A percentile compares a stretch with the other conserved stretches of the same genome.
These are phyloP conservation scores for Caenorhabditis panamensis DNA, from an alignment of 2,888 invertebrate genomes.

Conservation along the genomic window DNA sequence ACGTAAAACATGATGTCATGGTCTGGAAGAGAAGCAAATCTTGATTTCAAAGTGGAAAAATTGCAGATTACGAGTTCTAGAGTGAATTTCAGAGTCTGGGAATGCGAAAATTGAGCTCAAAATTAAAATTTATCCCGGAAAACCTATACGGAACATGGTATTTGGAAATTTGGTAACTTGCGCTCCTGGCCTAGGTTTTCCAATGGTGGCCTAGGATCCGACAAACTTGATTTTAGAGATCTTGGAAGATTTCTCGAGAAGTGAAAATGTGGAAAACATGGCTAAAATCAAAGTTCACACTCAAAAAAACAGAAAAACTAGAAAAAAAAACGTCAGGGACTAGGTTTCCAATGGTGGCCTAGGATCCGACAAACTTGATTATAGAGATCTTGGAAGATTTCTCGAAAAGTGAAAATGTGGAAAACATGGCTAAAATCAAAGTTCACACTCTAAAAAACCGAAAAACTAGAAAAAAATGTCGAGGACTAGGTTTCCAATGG, in stretches of 20 bases:
- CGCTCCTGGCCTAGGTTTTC: too few species aligned
- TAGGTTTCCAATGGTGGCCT: too few species aligned
- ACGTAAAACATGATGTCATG: background rate
- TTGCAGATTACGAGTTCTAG: background rate
- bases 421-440: too few species aligned
- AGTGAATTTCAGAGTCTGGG: too few species aligned
- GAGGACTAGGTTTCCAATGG: background rate
- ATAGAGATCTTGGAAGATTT: background rate
- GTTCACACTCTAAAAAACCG: background rate
- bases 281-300: background rate
- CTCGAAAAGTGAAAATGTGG: too few species aligned
- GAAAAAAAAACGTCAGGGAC: too few species aligned
- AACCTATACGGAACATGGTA: too few species aligned
- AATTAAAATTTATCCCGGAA: too few species aligned
- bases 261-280: background rate
- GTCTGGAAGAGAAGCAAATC: background rate
- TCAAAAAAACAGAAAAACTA: too few species aligned
- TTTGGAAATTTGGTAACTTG: too few species aligned
- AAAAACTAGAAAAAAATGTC: background rate
- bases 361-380: background rate
- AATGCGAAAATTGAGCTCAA: too few species aligned
- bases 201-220: slow-evolving; percentile 6
- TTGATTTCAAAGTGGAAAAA: background rate
- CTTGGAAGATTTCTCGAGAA: too few species aligned
- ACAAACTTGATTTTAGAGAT: background rate